phyloP scores from a whole-genome alignment of 2,113 vertebrate genomes.

The Gymnogyps californianus region DNA sequence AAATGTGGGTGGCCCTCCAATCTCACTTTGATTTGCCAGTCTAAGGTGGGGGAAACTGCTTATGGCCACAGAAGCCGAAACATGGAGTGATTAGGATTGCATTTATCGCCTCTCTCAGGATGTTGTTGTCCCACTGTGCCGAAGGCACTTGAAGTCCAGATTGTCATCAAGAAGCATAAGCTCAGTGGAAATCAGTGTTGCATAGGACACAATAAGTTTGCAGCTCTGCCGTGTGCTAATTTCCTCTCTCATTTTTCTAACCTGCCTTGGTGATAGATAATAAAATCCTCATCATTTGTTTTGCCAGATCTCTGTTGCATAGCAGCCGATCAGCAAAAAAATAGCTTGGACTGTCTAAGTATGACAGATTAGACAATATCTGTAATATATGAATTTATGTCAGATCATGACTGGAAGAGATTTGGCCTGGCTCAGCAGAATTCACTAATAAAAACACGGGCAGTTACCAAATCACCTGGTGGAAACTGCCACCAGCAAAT shows the following conservation, averaged over 20 bases:
- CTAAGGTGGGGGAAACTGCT: neutral
- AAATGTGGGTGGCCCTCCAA: neutral
- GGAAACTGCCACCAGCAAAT: neutral
- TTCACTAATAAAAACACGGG: neutral
- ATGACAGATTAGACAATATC: neutral
- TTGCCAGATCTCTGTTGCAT: neutral
- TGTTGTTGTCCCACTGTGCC: neutral
- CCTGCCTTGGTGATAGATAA: neutral
- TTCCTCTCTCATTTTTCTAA: neutral
- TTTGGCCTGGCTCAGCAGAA: neutral
- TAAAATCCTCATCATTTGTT: neutral
- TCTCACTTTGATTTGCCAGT: neutral
- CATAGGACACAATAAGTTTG: neutral
- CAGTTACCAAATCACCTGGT: neutral
- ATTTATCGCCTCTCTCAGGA: neutral
- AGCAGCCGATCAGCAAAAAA: neutral
- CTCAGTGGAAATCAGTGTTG: neutral
- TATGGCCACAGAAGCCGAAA: accelerated
- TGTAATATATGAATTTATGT: neutral
- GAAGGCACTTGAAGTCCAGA: neutral
- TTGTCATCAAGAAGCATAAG: neutral
- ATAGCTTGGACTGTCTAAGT: neutral
- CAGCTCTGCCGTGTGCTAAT: neutral
- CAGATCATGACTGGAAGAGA: neutral
- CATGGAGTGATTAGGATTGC: neutral